Base-by-base conservation (phyloP, 2,113 vertebrate genomes). In the Spea multiplicata region DNA sequence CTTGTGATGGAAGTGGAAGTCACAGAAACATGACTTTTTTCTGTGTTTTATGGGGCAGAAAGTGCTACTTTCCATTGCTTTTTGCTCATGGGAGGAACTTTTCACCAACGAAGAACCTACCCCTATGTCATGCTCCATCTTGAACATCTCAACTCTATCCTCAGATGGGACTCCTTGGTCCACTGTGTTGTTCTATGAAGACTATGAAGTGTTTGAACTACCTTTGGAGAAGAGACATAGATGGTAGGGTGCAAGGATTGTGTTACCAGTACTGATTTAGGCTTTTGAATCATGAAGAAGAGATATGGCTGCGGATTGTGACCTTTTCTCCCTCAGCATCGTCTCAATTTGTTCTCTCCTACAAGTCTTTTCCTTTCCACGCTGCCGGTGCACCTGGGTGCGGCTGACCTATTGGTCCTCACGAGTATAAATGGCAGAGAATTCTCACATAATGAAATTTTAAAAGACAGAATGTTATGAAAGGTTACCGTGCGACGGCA, bases 321-420 rank as follows among this genome's bases (percentile, higher is more conserved):
- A 78, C 76, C 76, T 78, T 78, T 78, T 13, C 61, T 78, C 75
- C 70, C 69, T 78, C 59, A 72, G 76, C 61, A 70, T 65, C 66
- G 66, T 64, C 74, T 66, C 74, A 46, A 55, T 66, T 62, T 64
- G 49, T 72, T 78, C 46, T 65, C 66, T 70, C 76, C 55, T 72
- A 66, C 76, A 17, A 53, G 48, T 66, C 68, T 62, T 71, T 71
- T 77, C 62, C 69, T 72, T 78, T 46, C 68, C 30, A 30, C 30
- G 30, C 30, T 44, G 57, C 57, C 48, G 53, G 59, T 72, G 30
- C 76, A 78, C 17, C 76, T 72, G 76, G 61, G 69, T 71, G 53
- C 72, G 71, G 65, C 69, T 66, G 69, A 78, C 76, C 76, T 78
- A 71, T 72, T 30, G 59, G 13, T 78, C 72, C 69, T 64, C 50